phyloP scores from a whole-genome alignment of 2,888 invertebrate species.

The Penaeus monodon region DNA sequence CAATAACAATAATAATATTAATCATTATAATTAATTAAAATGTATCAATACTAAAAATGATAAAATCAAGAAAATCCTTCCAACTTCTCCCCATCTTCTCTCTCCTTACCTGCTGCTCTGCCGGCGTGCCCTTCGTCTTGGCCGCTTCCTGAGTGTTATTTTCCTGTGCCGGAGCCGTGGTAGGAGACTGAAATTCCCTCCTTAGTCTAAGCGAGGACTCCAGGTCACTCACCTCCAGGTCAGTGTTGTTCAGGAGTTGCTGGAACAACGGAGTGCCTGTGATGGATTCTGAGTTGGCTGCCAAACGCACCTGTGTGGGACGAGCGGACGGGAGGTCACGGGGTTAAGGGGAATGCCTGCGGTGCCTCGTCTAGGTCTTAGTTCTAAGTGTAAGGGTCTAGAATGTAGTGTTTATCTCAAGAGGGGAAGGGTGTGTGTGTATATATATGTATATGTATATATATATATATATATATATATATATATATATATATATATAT shows the following conservation, averaged over 20 bases:
- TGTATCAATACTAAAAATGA: neutral
- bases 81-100: neutral
- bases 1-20: neutral
- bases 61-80: neutral
- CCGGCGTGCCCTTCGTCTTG: too few relatives aligned
- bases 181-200: conserved; percentile 35
- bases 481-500: neutral
- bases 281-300: conserved; percentile 3
- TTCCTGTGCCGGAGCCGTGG: too few relatives aligned
- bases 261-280: conserved; percentile 58
- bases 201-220: conserved; percentile 50
- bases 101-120: too few relatives aligned
- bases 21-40: neutral
- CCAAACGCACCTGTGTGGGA: conserved; percentile 28
- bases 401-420: too few relatives aligned
- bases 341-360: neutral
- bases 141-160: too few relatives aligned
- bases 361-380: too few relatives aligned
- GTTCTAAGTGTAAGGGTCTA: too few relatives aligned
- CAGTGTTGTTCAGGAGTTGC: conserved; percentile 65
- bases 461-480: too few relatives aligned
- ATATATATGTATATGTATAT: too few relatives aligned
- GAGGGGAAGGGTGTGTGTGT: too few relatives aligned
- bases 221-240: conserved; percentile 63
- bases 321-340: neutral